Percentiles rank a stretch among this genome's conserved stretches.
phyloP scores from a whole-genome alignment of 2,113 vertebrate genomes.

The Pteropus alecto region DNA sequence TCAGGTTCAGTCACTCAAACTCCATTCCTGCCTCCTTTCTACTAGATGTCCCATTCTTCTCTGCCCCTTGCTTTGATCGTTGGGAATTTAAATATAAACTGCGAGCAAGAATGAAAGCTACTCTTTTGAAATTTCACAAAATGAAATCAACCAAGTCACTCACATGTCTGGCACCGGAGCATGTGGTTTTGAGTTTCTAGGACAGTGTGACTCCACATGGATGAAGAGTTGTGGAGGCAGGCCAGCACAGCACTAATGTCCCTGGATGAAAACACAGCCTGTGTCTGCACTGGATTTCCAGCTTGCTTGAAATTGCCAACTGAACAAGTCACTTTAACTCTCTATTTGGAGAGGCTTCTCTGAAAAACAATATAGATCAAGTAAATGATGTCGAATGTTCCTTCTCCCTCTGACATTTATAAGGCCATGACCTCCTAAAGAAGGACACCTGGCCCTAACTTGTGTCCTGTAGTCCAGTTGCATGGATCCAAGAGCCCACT shows the following conservation, averaged over 20 bases:
- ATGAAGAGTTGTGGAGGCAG: rapidly evolving
- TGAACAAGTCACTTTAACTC: not conserved
- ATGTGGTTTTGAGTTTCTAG: not conserved
- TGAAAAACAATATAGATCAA: not conserved
- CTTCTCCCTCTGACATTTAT: not conserved
- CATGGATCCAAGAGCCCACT: not conserved
- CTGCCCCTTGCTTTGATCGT: not conserved
- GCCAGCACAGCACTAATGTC: not conserved
- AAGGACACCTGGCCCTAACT: rapidly evolving
- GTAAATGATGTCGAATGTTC: not conserved
- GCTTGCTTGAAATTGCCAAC: not conserved
- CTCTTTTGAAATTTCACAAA: not conserved
- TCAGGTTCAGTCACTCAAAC: not conserved
- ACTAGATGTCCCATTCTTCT: not conserved
- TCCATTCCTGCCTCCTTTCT: not conserved
- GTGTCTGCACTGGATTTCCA: not conserved
- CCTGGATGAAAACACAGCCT: not conserved
- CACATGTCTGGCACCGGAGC: not conserved
- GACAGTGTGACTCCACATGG: not conserved
- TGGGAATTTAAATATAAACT: not conserved
- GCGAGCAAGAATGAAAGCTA: not conserved
- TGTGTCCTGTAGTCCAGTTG: not conserved
- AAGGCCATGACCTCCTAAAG: not conserved
- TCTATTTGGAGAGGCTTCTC: not conserved
- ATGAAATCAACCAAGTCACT: not conserved